These are phyloP conservation scores for Alloplasta piceator DNA, from an alignment of 2,888 invertebrate species.

Conservation along the genomic window DNA sequence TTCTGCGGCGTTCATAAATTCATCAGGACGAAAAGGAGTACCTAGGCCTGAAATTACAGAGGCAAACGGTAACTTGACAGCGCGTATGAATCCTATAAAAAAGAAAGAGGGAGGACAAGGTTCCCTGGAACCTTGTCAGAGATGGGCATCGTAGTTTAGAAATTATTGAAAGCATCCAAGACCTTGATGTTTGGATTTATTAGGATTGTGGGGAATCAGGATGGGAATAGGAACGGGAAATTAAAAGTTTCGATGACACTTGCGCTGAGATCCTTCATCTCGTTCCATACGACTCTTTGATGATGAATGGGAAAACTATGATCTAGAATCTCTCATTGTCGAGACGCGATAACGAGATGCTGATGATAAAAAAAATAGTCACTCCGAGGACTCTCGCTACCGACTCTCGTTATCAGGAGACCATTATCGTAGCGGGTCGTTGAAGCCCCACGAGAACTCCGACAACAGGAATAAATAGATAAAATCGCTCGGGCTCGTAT, in stretches of 20 bases:
- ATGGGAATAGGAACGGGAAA: no score
- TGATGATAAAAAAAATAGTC: conserved; percentile 12
- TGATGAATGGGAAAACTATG: conserved; percentile 71
- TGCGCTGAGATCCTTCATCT: no score
- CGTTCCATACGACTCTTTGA: conserved; percentile 36
- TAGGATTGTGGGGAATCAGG: no score
- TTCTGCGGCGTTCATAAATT: conserved; percentile 82
- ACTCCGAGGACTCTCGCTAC: conserved; percentile 47
- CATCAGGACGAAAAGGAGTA: conserved; percentile 74
- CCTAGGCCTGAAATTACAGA: conserved; percentile 75
- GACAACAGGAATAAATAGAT: conserved; percentile 73
- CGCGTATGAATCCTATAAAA: conserved; percentile 1
- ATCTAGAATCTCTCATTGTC: conserved; percentile 74
- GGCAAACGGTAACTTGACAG: conserved; percentile 13
- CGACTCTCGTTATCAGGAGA: conserved; percentile 63
- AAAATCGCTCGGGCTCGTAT: conserved; percentile 75
- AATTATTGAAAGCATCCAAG: no score
- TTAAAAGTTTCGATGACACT: no score
- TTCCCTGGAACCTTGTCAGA: no score
- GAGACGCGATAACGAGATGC: conserved; percentile 53
- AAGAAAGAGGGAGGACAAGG: neutral
- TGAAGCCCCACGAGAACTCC: conserved; percentile 29
- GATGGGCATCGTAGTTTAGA: no score
- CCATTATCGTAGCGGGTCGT: conserved; percentile 75
- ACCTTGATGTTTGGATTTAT: no score